Evolutionary conservation across 2,888 invertebrate genomes (phyloP), one percentile per base, ranked within the genome.

Genomic region (Sialis fuliginosa): DNA sequence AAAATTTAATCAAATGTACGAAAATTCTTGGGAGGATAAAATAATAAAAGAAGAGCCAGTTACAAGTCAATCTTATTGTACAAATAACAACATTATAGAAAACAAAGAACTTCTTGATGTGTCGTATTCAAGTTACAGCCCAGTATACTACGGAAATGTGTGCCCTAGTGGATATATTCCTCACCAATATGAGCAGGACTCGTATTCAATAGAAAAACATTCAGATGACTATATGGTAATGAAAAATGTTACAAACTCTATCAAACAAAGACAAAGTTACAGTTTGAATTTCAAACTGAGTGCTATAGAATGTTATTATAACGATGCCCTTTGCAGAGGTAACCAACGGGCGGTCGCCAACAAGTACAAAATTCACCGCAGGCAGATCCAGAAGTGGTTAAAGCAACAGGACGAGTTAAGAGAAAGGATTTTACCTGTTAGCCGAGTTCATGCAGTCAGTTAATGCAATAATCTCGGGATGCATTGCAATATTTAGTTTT

Each of bases 371-470:
- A 65, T 69, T 45, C 66, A 67, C 55, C 57, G 67, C 42, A 60
- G 67, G 42, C 70, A 72, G 54, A 64, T 73, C 46, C 71, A 73
- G 52, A 70, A 71, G 53, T 75, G 75, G 75, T 58, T 74, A 48
- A 71, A 72, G 53, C 70, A 70, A 54, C 72, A 70, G 47, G 61
- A 64, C 22, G 63, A 66, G 52, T 50, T 65, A 33, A 53, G 60
- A 42, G 57, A 59, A 48, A 57, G 60, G 47, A 62, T 60, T 51
- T 61, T 62, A 52, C 52, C 56, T 22, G 53, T 59, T 41, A 60
- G 60, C 51, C 59, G 60, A 12, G 55, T 57, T 50, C 60, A 61
- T 45, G 56, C 56, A 43, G 47, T 44, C 32, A 48, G 40, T 39
- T 46, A 45, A 46, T 22, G 22, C 22, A 22, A 22, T 22, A 22